These are phyloP conservation scores for Corythoichthys intestinalis DNA, from an alignment of 2,113 vertebrate species.

Conservation along the genomic window DNA sequence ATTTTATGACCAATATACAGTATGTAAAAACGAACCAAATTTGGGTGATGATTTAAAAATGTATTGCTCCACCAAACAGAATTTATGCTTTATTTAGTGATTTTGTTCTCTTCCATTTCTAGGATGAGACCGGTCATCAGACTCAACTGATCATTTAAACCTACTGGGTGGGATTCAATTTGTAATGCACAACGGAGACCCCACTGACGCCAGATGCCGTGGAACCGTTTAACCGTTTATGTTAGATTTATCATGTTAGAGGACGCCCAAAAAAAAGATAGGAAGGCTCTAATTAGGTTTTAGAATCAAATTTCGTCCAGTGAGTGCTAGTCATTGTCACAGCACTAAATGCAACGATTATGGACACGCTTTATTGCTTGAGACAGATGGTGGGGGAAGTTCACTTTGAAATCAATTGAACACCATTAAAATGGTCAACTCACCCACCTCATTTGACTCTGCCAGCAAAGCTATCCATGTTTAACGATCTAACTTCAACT, in stretches of 20 bases:
- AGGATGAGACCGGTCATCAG: slow-evolving; percentile 7
- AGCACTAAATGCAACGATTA: slow-evolving; percentile 19
- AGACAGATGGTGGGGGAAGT: slow-evolving; percentile 44
- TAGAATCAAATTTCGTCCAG: slow-evolving; percentile 45
- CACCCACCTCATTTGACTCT: neutral
- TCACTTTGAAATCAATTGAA: slow-evolving; percentile 7
- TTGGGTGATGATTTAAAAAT: neutral
- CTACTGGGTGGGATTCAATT: slow-evolving; percentile 33
- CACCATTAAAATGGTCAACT: neutral
- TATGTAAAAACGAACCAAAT: too few relatives aligned
- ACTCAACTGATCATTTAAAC: slow-evolving; percentile 19
- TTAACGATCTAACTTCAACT: neutral
- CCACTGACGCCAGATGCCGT: slow-evolving; percentile 39
- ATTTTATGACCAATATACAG: too few relatives aligned
- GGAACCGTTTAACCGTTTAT: slow-evolving; percentile 25
- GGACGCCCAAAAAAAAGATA: slow-evolving; percentile 18
- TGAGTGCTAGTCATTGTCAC: slow-evolving; percentile 18
- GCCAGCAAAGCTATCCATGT: neutral
- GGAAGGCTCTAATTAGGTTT: slow-evolving; percentile 31
- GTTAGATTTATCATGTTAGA: slow-evolving; percentile 17
- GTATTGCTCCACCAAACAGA: neutral
- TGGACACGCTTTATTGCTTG: neutral
- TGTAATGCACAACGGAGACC: slow-evolving; percentile 8
- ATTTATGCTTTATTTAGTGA: neutral
- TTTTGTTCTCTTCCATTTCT: neutral